phyloP scores from a whole-genome alignment of 2,113 vertebrate species.

The Syngnathus floridae region DNA sequence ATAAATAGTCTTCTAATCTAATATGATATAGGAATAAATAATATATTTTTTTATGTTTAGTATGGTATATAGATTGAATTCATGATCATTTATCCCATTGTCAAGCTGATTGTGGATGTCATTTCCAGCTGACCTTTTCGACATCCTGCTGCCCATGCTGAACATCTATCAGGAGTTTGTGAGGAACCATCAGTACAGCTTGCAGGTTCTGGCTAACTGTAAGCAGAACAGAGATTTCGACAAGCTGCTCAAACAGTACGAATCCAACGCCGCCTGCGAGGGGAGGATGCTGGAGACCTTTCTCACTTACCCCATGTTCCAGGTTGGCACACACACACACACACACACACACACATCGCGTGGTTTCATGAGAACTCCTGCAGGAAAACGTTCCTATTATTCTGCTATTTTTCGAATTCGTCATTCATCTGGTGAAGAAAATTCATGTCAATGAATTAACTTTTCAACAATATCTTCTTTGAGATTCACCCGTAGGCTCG shows the following conservation, averaged over 20 bases:
- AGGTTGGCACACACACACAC: slow-evolving; percentile 68
- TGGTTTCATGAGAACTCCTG: not conserved
- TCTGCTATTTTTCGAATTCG: too few species aligned
- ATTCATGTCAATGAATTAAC: not conserved
- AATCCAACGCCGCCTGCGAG: slow-evolving; percentile 93
- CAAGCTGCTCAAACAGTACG: slow-evolving; percentile 97
- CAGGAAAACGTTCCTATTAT: not conserved
- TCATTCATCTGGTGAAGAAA: too few species aligned
- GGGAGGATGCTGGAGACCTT: slow-evolving; percentile 97
- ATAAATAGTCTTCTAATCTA: too few species aligned
- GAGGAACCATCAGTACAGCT: slow-evolving; percentile 96
- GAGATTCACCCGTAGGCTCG: too few species aligned
- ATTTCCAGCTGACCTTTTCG: slow-evolving; percentile 90
- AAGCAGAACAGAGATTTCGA: slow-evolving; percentile 99
- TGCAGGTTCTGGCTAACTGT: slow-evolving; percentile 96
- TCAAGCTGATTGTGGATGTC: slow-evolving; percentile 4
- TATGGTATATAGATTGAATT: not conserved
- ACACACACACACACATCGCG: not conserved
- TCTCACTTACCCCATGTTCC: slow-evolving; percentile 98
- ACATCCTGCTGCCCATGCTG: slow-evolving; percentile 97
- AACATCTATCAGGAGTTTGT: slow-evolving; percentile 99
- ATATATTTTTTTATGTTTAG: too few species aligned
- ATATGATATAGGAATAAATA: too few species aligned
- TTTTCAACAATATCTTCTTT: not conserved
- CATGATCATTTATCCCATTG: not conserved